phyloP scores from a whole-genome alignment of 2,888 invertebrate species.

The Patella caerulea region DNA sequence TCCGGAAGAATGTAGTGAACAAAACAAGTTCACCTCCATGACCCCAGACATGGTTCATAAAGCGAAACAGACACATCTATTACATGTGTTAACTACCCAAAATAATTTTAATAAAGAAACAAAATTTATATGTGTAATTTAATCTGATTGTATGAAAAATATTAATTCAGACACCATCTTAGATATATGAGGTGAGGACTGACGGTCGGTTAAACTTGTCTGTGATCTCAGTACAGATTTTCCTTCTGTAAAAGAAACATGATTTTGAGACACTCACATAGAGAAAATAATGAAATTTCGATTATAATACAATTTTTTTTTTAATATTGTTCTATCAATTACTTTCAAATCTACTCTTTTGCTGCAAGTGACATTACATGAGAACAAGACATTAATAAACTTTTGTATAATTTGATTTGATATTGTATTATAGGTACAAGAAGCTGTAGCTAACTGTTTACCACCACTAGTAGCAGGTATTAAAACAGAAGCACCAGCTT shows the following conservation, averaged over 20 bases:
- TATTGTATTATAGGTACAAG: slow-evolving; percentile 82
- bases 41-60: too few relatives aligned
- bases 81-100: too few relatives aligned
- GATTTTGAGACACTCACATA: background rate
- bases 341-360: background rate
- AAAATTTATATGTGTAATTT: too few relatives aligned
- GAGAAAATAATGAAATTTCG: background rate
- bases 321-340: background rate
- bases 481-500: slow-evolving; percentile 88
- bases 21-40: too few relatives aligned
- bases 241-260: background rate
- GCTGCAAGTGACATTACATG: background rate
- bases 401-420: background rate
- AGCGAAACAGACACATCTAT: too few relatives aligned
- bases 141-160: too few relatives aligned
- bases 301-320: background rate
- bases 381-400: background rate
- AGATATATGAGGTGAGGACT: too few relatives aligned
- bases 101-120: too few relatives aligned
- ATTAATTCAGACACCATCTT: too few relatives aligned
- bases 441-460: slow-evolving; percentile 95
- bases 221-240: too few relatives aligned
- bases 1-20: too few relatives aligned
- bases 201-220: too few relatives aligned
- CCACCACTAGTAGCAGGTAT: slow-evolving; percentile 94